Evolutionary conservation across 2,888 invertebrate genomes (phyloP), one percentile per base, ranked within the genome.

Genomic region (Hedychridium roseum): DNA sequence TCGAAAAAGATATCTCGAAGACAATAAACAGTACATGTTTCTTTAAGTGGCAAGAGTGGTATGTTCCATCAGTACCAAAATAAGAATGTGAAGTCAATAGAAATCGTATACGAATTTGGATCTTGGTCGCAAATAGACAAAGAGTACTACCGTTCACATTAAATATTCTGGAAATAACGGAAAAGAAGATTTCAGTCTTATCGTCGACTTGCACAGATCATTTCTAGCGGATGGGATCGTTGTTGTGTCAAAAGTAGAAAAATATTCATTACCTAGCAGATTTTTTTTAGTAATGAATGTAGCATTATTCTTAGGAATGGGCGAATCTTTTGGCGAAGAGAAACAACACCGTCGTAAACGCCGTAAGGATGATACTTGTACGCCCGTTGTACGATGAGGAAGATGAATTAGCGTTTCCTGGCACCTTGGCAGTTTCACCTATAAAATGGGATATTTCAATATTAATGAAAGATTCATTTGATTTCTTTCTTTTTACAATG

Each of bases 371-470:
- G 23, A 23, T 23, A 6, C 9, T 6, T 23, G 4, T 6, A 9
- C 23, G 23, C 23, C 5, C 4, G 23, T 23, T 6, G 23, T 23
- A 23, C 23, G n/a, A n/a, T 23, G 9, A 23, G 4, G 5, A 4
- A 23, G 31, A 15, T 43, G 34, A 48, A 39, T 9, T 16, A 7
- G 17, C 28, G 26, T 50, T 58, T 21, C 48, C 54, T 26, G 63
- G 42, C 23, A 40, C 37, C 17, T 12, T 46, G 11, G 48, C 50
- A 2, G 49, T 32, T 40, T 39, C 35, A 27, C 12, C 63, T 60
- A 26, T 37, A 15, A 16, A 21, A 3, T 26, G 0, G 27, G 41
- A 6, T 34, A 32, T 7, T 4, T 36, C 2, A n/a, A 21, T 27
- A 11, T 18, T 5, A 31, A 18, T 27, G 14, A 32, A 12, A 2